phyloP scores from a whole-genome alignment of 2,113 vertebrate species.

The Halcyon senegalensis region DNA sequence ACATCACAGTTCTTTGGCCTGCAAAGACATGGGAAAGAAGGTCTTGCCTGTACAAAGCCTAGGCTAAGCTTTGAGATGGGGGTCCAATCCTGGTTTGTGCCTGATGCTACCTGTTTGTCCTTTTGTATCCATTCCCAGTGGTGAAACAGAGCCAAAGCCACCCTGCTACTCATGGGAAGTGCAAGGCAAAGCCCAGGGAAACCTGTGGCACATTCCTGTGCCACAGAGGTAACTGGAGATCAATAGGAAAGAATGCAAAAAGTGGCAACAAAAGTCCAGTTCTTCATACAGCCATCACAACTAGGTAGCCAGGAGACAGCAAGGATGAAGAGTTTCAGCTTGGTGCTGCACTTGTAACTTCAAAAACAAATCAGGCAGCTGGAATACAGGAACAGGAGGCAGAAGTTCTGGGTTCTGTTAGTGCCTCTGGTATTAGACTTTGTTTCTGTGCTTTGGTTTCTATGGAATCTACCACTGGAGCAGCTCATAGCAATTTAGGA shows the following conservation, averaged over 20 bases:
- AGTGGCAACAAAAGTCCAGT: neutral
- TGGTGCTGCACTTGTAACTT: neutral
- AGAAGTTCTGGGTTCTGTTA: neutral
- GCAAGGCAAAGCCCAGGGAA: neutral
- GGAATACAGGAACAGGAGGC: neutral
- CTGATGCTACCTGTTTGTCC: neutral
- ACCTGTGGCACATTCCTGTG: neutral
- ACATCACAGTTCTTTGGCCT: neutral
- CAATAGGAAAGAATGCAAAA: neutral
- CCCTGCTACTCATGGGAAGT: neutral
- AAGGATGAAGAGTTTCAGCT: neutral
- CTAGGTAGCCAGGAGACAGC: neutral
- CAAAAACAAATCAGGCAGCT: neutral
- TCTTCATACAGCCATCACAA: neutral
- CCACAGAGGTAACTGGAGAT: neutral
- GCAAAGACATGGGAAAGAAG: neutral
- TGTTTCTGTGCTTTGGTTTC: neutral
- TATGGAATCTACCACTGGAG: neutral
- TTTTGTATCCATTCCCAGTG: neutral
- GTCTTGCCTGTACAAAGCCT: neutral
- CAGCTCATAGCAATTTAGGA: slow-evolving; percentile 17
- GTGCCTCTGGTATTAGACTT: neutral
- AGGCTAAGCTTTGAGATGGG: neutral
- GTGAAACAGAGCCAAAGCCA: neutral
- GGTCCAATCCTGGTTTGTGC: neutral